phyloP scores from a whole-genome alignment of 1,140 invertebrate species.

The Drosophila arizonae region DNA sequence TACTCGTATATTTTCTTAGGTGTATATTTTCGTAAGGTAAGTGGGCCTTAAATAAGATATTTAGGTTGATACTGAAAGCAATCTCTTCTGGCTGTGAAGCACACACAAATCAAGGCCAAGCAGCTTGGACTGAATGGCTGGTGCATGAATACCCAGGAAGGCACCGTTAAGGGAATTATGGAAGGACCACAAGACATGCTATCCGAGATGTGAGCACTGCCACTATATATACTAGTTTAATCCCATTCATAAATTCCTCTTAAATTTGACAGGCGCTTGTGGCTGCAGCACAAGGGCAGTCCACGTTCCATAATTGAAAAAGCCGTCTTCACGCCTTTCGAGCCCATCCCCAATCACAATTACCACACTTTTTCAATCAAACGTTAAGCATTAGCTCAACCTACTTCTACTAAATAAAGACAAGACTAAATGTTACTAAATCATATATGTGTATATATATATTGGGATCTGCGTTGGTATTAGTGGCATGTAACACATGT shows the following conservation, averaged over 20 bases:
- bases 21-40: slow-evolving; percentile 60
- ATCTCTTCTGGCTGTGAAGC: slow-evolving; percentile 12
- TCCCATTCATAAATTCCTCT: not conserved
- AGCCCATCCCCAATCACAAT: slow-evolving; percentile 33
- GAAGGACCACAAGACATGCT: slow-evolving; percentile 53
- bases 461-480: not conserved
- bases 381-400: slow-evolving; percentile 17
- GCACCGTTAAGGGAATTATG: slow-evolving; percentile 58
- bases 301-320: slow-evolving; percentile 56
- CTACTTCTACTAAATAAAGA: no score
- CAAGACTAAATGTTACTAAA: not conserved
- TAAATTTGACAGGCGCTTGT: slow-evolving; percentile 40
- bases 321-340: slow-evolving; percentile 53
- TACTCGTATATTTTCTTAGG: slow-evolving; percentile 10
- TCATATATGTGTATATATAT: not conserved
- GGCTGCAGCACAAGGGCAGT: slow-evolving; percentile 64
- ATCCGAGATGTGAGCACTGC: slow-evolving; percentile 51
- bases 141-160: slow-evolving; percentile 62
- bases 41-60: not conserved
- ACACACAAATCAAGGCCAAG: slow-evolving; percentile 55
- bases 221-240: not conserved
- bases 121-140: slow-evolving; percentile 52
- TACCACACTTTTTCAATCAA: slow-evolving; percentile 49
- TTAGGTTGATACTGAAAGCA: no score
- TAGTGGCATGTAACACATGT: slow-evolving; percentile 13